phyloP scores from a whole-genome alignment of 2,888 invertebrate species.

The Callyntrura sp. region DNA sequence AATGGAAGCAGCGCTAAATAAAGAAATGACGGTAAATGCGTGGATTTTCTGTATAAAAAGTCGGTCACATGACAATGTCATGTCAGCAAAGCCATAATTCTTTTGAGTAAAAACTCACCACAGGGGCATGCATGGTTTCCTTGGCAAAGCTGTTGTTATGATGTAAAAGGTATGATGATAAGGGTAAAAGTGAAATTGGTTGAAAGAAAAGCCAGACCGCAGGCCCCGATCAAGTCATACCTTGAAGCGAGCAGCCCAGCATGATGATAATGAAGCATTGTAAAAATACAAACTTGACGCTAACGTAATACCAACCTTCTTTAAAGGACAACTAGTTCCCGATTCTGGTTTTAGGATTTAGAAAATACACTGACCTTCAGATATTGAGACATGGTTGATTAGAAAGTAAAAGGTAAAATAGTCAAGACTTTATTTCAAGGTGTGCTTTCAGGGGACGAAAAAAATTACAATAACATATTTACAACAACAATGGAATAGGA shows the following conservation, averaged over 20 bases:
- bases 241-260: no score
- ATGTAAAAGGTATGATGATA: background rate
- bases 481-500: conserved; percentile 11
- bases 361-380: conserved; percentile 57
- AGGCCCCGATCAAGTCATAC: no score
- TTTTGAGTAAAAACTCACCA: conserved; percentile 5
- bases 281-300: conserved; percentile 33
- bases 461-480: conserved; percentile 20
- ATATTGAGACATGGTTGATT: conserved; percentile 38
- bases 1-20: conserved; percentile 15
- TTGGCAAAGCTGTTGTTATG: background rate
- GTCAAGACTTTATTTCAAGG: conserved; percentile 63
- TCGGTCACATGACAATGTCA: conserved; percentile 44
- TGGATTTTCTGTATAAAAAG: background rate
- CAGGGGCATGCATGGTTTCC: background rate
- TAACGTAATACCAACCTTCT: conserved; percentile 12
- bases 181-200: conserved; percentile 38
- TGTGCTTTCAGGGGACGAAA: conserved; percentile 49
- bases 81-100: conserved; percentile 7
- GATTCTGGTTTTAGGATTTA: conserved; percentile 49
- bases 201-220: background rate
- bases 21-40: background rate
- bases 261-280: background rate
- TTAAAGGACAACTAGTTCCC: conserved; percentile 53
- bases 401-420: conserved; percentile 77